A percentile compares a stretch with the other conserved stretches of the same genome.
phyloP scores from a whole-genome alignment of 2,113 vertebrate genomes.

The Cavia porcellus region DNA sequence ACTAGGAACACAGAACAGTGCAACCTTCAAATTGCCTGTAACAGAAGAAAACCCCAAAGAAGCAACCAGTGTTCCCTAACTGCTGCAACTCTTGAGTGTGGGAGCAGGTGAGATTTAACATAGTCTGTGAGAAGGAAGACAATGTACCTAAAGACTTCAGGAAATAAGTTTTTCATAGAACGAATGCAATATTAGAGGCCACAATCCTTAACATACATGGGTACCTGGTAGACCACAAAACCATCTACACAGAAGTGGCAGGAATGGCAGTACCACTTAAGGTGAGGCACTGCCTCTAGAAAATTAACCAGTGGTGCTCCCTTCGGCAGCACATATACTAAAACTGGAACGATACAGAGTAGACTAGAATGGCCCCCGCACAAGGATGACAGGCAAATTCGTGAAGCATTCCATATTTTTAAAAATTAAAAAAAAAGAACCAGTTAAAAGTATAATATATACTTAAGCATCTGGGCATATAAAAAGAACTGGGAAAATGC shows the following conservation, averaged over 20 bases:
- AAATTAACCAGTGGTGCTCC: neutral
- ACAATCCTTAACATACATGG: neutral
- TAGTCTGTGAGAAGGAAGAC: neutral
- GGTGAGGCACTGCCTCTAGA: neutral
- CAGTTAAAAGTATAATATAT: neutral
- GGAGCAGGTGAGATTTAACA: neutral
- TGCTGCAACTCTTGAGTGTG: neutral
- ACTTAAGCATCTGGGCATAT: neutral
- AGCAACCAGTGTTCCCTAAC: neutral
- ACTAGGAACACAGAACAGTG: neutral
- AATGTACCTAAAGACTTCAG: neutral
- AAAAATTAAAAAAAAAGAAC: neutral
- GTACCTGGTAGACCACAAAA: neutral
- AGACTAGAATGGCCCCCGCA: no score
- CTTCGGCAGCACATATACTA: no score
- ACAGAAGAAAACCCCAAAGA: neutral
- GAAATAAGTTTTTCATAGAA: neutral
- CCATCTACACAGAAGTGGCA: neutral
- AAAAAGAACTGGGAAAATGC: neutral
- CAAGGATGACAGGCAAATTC: no score
- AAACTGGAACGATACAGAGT: no score
- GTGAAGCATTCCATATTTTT: no score
- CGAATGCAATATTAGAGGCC: constrained; percentile 1
- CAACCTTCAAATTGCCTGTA: neutral
- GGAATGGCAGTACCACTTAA: neutral